Evolutionary conservation across 2,113 vertebrate genomes (phyloP).

Genomic region (Cardinalis cardinalis): DNA sequence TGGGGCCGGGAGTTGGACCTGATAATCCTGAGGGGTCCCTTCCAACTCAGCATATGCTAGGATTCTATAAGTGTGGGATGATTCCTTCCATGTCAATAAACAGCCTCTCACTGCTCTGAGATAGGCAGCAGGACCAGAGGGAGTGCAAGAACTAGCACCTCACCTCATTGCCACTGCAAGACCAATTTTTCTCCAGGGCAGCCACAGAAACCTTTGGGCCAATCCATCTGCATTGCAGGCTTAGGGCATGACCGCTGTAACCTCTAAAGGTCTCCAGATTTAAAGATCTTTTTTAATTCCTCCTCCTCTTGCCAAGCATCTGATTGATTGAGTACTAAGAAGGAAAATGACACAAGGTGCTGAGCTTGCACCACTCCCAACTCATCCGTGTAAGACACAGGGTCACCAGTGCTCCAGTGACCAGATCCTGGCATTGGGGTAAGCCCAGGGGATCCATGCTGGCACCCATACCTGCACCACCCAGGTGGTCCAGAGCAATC

Average conservation of each 20-base stretch:
- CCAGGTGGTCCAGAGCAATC: neutral
- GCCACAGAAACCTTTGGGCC: neutral
- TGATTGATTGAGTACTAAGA: constrained; percentile 15
- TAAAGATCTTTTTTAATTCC: constrained; percentile 49
- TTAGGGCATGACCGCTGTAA: neutral
- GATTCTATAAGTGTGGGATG: neutral
- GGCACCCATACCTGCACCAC: neutral
- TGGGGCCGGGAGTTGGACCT: neutral
- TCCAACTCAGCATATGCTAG: neutral
- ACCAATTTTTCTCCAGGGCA: neutral
- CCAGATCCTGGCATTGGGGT: neutral
- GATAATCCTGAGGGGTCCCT: neutral
- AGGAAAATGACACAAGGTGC: constrained; percentile 36
- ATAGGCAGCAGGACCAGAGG: neutral
- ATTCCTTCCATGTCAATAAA: neutral
- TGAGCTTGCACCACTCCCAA: constrained; percentile 34
- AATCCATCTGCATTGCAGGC: constrained; percentile 46
- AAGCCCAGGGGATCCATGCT: neutral
- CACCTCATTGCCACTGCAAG: neutral
- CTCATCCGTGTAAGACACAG: neutral
- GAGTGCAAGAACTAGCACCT: neutral
- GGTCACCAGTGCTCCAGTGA: neutral
- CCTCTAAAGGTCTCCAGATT: constrained; percentile 38
- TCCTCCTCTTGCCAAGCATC: constrained; percentile 19
- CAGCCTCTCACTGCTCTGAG: accelerated